Conservation (phyloP, 2,113 vertebrate species). For the Acrocephalus arundinaceus region DNA sequence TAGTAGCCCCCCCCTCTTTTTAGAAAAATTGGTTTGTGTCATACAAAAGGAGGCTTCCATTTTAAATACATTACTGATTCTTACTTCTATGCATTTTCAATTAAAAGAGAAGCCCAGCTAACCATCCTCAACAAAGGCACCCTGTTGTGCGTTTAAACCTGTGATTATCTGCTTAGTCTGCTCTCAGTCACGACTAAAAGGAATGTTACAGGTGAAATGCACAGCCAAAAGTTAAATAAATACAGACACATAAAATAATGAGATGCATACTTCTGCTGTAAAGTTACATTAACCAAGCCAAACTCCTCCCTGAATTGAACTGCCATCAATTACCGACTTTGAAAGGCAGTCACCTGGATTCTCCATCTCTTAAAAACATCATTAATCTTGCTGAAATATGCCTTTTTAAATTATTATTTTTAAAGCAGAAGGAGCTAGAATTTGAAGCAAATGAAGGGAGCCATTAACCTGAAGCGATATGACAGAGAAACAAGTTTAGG, state of each 20-base stretch:
- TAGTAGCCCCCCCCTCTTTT: not conserved
- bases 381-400: not conserved
- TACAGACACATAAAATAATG: not conserved
- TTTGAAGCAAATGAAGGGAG: not conserved
- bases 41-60: not conserved
- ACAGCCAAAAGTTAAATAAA: conserved; percentile 1
- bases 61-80: not conserved
- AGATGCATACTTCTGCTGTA: not conserved
- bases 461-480: not conserved
- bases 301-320: not conserved
- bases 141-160: not conserved
- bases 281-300: not conserved
- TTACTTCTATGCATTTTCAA: not conserved
- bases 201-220: not conserved
- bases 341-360: not conserved
- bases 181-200: not conserved
- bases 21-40: not conserved
- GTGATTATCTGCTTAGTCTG: not conserved
- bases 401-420: not conserved
- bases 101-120: not conserved
- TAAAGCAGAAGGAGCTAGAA: not conserved
- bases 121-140: not conserved
- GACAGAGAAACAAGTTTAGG: not conserved
- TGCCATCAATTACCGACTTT: not conserved
- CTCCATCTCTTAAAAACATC: not conserved